Evolutionary conservation across 2,888 invertebrate genomes (phyloP).

Genomic region (Aporophyla nigra): DNA sequence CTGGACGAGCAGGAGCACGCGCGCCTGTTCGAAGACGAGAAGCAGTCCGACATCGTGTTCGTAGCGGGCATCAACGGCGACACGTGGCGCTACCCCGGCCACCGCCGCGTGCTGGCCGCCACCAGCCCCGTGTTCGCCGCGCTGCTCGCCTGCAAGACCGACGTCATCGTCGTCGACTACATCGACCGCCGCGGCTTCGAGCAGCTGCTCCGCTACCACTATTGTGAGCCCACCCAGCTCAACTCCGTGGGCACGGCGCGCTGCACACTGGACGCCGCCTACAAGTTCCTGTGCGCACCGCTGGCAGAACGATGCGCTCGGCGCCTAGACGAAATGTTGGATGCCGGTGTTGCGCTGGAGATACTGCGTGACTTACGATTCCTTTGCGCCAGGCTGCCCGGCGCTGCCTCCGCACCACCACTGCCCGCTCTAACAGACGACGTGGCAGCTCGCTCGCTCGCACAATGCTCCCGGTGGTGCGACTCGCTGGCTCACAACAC

Average conservation of each 20-base stretch:
- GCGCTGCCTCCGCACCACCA: constrained; percentile 89
- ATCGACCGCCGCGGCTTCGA: constrained; percentile 93
- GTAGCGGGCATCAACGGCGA: constrained; percentile 92
- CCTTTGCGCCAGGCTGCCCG: constrained; percentile 85
- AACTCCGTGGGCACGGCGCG: constrained; percentile 93
- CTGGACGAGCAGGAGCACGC: constrained; percentile 75
- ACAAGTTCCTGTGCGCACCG: constrained; percentile 93
- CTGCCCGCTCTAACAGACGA: constrained; percentile 84
- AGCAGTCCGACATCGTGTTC: constrained; percentile 91
- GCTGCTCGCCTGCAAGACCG: constrained; percentile 86
- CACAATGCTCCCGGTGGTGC: constrained; percentile 89
- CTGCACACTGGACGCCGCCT: constrained; percentile 93
- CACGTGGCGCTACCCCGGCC: constrained; percentile 93
- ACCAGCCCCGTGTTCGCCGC: constrained; percentile 92
- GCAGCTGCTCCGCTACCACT: constrained; percentile 92
- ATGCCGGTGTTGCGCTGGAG: constrained; percentile 92
- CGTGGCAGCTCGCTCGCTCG: constrained; percentile 83
- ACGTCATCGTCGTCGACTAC: constrained; percentile 90
- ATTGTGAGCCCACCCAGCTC: constrained; percentile 92
- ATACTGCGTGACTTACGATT: constrained; percentile 91
- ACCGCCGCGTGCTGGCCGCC: constrained; percentile 91
- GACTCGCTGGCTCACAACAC: constrained; percentile 93
- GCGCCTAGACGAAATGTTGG: constrained; percentile 92
- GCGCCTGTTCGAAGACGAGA: constrained; percentile 89
- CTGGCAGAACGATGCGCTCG: constrained; percentile 93